Conservation (phyloP, 1,140 invertebrate species). For the Cherax destructor region DNA sequence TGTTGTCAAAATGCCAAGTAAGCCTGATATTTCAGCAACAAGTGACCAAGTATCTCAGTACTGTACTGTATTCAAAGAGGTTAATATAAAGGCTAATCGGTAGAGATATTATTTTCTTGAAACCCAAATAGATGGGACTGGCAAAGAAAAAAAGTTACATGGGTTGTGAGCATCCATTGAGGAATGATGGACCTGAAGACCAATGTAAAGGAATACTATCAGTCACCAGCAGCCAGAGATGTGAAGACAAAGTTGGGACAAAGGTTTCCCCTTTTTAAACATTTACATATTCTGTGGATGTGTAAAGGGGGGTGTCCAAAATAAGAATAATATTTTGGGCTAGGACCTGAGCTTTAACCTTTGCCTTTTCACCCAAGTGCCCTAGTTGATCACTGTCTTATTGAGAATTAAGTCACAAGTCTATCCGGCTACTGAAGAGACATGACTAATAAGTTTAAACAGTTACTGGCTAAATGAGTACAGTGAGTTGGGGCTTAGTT, state of each 20-base stretch:
- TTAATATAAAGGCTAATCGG: background rate
- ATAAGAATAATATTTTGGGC: too few species aligned
- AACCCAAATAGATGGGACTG: background rate
- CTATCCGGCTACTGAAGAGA: too few species aligned
- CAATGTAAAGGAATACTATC: background rate
- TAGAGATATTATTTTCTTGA: background rate
- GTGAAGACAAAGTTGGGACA: background rate
- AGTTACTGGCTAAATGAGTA: too few species aligned
- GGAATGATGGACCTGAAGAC: conserved; percentile 23
- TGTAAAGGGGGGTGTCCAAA: too few species aligned
- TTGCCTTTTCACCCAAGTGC: too few species aligned
- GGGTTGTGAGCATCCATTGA: conserved; percentile 19
- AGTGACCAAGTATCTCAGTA: conserved; percentile 2
- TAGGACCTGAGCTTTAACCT: too few species aligned
- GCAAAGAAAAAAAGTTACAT: conserved; percentile 13
- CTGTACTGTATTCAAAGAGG: background rate
- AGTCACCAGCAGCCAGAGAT: conserved; percentile 28
- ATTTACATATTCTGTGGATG: too few species aligned
- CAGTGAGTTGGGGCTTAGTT: too few species aligned
- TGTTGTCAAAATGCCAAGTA: conserved; percentile 2
- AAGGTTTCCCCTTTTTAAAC: background rate
- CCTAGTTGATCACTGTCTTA: too few species aligned
- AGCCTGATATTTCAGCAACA: background rate
- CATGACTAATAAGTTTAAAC: too few species aligned
- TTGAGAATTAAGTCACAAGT: too few species aligned